These are phyloP conservation scores for Acridotheres tristis DNA, from an alignment of 2,797 vertebrate species.

Conservation along the genomic window DNA sequence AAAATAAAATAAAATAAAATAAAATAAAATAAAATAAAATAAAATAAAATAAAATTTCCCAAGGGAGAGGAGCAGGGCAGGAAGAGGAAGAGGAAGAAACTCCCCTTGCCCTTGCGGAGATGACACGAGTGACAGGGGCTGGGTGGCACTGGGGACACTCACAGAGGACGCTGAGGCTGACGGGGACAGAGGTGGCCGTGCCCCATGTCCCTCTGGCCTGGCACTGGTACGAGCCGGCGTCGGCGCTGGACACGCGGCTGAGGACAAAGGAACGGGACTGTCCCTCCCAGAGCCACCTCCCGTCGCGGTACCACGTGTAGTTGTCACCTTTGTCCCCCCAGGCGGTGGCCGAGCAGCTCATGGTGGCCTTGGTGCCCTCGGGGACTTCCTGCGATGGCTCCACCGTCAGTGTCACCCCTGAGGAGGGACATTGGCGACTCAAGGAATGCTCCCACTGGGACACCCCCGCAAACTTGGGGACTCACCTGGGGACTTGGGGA, in stretches of 20 bases:
- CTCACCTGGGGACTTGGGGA: not conserved
- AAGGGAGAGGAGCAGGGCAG: not conserved
- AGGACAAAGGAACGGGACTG: not conserved
- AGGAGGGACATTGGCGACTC: not conserved
- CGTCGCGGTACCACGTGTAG: conserved; percentile 74
- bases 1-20: too few relatives aligned
- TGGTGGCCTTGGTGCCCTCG: conserved; percentile 55
- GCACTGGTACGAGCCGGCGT: conserved; percentile 74
- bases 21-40: too few relatives aligned
- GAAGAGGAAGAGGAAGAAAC: not conserved
- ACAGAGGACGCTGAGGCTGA: conserved; percentile 73
- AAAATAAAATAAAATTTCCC: not conserved
- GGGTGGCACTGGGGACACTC: conserved; percentile 29
- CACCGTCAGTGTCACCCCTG: conserved; percentile 46
- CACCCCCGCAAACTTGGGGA: rapidly evolving
- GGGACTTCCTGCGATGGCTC: conserved; percentile 67
- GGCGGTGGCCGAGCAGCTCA: conserved; percentile 61
- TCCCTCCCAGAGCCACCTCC: conserved; percentile 21
- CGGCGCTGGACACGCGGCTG: not conserved
- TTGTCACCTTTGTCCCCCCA: conserved; percentile 21
- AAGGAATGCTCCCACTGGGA: not conserved
- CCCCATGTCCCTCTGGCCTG: conserved; percentile 8
- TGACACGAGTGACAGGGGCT: rapidly evolving
- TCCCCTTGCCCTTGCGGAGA: rapidly evolving
- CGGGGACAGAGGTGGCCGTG: not conserved